These are phyloP conservation scores for Periophthalmus magnuspinnatus DNA, from an alignment of 2,797 vertebrate genomes.

Conservation along the genomic window DNA sequence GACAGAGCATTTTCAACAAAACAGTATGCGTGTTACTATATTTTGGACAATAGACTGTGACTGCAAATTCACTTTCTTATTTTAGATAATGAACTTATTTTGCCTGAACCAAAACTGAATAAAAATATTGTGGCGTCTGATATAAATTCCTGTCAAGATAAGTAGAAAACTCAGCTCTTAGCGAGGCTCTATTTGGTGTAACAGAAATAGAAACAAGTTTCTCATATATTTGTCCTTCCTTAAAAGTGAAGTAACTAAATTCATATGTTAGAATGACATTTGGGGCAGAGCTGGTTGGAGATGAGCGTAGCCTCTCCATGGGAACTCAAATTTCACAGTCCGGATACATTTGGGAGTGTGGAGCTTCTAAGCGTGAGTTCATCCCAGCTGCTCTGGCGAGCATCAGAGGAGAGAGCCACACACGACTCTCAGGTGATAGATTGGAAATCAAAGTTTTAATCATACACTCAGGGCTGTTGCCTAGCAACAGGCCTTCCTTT, in stretches of 20 bases:
- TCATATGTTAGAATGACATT: conserved; percentile 26
- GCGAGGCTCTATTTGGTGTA: too few species aligned
- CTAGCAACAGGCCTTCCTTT: conserved; percentile 70
- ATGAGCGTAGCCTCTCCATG: conserved; percentile 22
- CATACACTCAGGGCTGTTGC: conserved; percentile 72
- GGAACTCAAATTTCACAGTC: conserved; percentile 60
- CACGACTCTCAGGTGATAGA: conserved; percentile 72
- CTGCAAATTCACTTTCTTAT: neutral
- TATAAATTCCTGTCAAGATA: neutral
- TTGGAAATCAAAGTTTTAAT: conserved; percentile 81
- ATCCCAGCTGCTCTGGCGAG: conserved; percentile 55
- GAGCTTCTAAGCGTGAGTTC: conserved; percentile 34
- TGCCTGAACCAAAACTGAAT: neutral
- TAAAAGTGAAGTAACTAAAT: conserved; percentile 6
- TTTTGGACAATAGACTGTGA: neutral
- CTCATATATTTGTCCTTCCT: conserved; percentile 18
- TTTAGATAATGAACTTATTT: neutral
- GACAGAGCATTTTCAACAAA: neutral
- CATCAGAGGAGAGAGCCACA: conserved; percentile 61
- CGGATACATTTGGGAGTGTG: conserved; percentile 47
- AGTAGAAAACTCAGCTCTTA: too few species aligned
- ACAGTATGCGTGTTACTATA: neutral
- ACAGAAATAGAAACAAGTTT: conserved; percentile 12
- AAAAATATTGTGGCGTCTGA: neutral
- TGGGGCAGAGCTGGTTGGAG: conserved; percentile 24